Percentiles rank a stretch among this genome's conserved stretches.
phyloP scores from a whole-genome alignment of 1,140 invertebrate genomes.

The Rhynchophorus ferrugineus region DNA sequence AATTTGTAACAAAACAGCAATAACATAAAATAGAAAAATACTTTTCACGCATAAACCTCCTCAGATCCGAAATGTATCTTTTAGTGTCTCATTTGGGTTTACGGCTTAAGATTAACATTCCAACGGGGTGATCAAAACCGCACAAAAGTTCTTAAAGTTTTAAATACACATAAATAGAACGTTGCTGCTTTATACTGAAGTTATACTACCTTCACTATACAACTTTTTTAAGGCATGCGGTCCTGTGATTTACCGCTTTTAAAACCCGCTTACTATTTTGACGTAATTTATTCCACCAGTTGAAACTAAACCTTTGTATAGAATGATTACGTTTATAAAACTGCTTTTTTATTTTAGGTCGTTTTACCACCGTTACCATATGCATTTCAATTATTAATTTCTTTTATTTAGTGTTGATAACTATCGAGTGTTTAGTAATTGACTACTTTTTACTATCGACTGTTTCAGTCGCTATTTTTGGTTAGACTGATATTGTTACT shows the following conservation, averaged over 20 bases:
- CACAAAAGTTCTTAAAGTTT: conserved; percentile 23
- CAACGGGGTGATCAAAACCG: conserved; percentile 17
- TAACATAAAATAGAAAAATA: neutral
- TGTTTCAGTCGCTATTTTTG: no score
- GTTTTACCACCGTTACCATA: no score
- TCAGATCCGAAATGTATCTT: conserved; percentile 7
- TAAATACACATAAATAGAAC: conserved; percentile 22
- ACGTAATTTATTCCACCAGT: conserved; percentile 9
- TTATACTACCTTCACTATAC: conserved; percentile 12
- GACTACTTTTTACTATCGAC: no score
- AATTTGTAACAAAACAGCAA: neutral
- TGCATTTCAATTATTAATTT: no score
- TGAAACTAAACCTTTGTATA: conserved; percentile 3
- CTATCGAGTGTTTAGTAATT: no score
- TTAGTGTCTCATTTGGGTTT: conserved; percentile 10
- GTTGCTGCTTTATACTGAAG: conserved; percentile 17
- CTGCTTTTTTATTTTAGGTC: no score
- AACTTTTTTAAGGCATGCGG: conserved; percentile 9
- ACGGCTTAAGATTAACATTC: conserved; percentile 15
- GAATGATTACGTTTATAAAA: conserved; percentile 7
- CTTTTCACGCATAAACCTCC: neutral
- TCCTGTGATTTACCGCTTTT: conserved; percentile 15
- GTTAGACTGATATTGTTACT: no score
- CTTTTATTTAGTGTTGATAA: no score
- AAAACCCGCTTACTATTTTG: conserved; percentile 13